phyloP scores from a whole-genome alignment of 2,113 vertebrate species.

The Lepisosteus oculatus region DNA sequence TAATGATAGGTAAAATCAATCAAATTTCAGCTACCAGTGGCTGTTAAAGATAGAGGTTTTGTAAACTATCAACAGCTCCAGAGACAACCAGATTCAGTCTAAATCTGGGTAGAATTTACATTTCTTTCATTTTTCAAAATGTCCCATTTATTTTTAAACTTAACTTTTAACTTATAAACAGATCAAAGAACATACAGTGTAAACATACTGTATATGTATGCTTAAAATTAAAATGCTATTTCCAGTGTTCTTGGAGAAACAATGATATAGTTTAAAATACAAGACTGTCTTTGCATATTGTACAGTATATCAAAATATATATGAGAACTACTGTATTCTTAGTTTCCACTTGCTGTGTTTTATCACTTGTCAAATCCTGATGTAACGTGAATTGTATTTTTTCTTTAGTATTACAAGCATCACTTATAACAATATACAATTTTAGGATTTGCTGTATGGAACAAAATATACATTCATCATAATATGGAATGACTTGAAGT shows the following conservation, averaged over 20 bases:
- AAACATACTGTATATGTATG: neutral
- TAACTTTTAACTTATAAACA: neutral
- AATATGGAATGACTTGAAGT: no score
- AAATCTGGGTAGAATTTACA: neutral
- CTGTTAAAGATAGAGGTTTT: neutral
- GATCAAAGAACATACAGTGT: neutral
- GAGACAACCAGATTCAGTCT: neutral
- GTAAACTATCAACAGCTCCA: neutral
- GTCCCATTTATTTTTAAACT: neutral
- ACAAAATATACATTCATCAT: no score
- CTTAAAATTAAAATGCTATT: neutral
- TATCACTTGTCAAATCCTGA: no score
- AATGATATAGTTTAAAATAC: neutral
- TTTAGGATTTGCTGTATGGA: no score
- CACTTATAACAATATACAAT: no score
- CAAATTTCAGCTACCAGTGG: neutral
- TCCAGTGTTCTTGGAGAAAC: neutral
- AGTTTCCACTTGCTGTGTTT: no score
- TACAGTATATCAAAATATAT: no score
- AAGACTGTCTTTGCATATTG: neutral
- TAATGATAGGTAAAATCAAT: conserved; percentile 12
- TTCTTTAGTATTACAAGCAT: no score
- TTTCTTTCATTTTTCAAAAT: neutral
- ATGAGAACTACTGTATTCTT: no score
- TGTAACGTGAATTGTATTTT: no score